Conservation (phyloP, 2,113 vertebrate species). For the Xiphophorus maculatus region DNA sequence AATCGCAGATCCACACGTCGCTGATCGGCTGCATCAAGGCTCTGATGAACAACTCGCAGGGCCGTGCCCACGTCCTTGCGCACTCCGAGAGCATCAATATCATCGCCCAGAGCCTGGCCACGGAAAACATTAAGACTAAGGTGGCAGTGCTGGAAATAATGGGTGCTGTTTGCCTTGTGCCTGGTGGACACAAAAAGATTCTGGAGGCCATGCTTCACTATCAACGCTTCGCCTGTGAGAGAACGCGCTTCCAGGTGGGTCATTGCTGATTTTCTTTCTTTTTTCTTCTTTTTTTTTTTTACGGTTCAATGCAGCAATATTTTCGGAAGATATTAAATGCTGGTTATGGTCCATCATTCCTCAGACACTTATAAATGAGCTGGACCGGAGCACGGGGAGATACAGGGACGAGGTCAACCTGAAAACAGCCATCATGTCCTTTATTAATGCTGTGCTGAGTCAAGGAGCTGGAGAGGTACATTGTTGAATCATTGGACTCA, state of each 20-base stretch:
- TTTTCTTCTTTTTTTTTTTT: neutral
- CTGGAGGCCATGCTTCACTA: conserved; percentile 98
- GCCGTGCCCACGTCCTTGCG: conserved; percentile 94
- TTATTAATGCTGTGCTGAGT: conserved; percentile 97
- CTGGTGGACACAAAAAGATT: conserved; percentile 95
- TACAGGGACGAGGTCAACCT: conserved; percentile 98
- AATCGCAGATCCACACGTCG: conserved; percentile 98
- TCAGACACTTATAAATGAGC: conserved; percentile 94
- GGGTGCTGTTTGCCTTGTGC: conserved; percentile 98
- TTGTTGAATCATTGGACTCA: neutral
- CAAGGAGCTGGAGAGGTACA: conserved; percentile 96
- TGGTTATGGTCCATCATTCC: conserved; percentile 25
- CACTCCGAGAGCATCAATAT: conserved; percentile 97
- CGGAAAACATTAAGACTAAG: conserved; percentile 97
- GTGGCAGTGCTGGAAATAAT: conserved; percentile 99
- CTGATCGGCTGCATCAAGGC: conserved; percentile 99
- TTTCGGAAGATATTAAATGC: conserved; percentile 22
- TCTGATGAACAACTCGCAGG: conserved; percentile 99
- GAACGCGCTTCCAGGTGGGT: conserved; percentile 95
- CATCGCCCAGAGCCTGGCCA: conserved; percentile 98
- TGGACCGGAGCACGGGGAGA: conserved; percentile 94
- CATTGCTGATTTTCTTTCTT: too few species aligned
- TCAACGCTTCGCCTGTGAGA: conserved; percentile 94
- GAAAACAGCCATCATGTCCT: conserved; percentile 99
- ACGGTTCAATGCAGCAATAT: neutral